A percentile compares a stretch with the other conserved stretches of the same genome.
Evolutionary conservation across 2,888 invertebrate genomes (phyloP).

Genomic region (Lordiphosa andalusiaca): DNA sequence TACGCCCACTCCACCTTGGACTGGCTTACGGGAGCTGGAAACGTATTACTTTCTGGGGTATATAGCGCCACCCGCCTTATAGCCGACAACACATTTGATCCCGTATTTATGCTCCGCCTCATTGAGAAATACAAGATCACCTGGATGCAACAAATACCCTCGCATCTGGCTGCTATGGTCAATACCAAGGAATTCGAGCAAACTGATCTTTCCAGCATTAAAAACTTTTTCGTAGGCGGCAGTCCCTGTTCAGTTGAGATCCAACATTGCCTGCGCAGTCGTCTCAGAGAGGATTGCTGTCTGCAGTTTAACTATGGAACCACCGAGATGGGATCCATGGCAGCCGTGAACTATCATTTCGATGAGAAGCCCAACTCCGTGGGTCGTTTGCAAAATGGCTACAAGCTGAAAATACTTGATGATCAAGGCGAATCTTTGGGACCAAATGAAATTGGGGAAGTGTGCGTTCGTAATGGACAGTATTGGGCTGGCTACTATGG

Average conservation of each 20-base stretch:
- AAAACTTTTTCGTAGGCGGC: conserved; percentile 29
- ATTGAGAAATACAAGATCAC: conserved; percentile 45
- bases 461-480: conserved; percentile 42
- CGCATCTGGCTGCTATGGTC: conserved; percentile 22
- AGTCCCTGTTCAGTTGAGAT: conserved; percentile 27
- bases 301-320: conserved; percentile 45
- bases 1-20: conserved; percentile 18
- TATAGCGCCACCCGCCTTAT: conserved; percentile 32
- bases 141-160: conserved; percentile 30
- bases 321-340: conserved; percentile 46
- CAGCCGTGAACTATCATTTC: conserved; percentile 20
- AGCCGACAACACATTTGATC: conserved; percentile 27
- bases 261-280: conserved; percentile 30
- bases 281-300: conserved; percentile 29
- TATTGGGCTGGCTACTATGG: conserved; percentile 69
- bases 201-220: conserved; percentile 11
- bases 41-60: conserved; percentile 18
- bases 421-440: conserved; percentile 44
- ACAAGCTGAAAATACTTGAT: conserved; percentile 59
- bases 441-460: conserved; percentile 59
- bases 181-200: conserved; percentile 8
- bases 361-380: conserved; percentile 47
- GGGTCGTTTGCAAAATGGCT: conserved; percentile 43
- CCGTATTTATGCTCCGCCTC: conserved; percentile 27
- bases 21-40: conserved; percentile 20